phyloP scores from a whole-genome alignment of 37 sponge, comb jelly and placozoan genomes.

The Ephydatia muelleri region DNA sequence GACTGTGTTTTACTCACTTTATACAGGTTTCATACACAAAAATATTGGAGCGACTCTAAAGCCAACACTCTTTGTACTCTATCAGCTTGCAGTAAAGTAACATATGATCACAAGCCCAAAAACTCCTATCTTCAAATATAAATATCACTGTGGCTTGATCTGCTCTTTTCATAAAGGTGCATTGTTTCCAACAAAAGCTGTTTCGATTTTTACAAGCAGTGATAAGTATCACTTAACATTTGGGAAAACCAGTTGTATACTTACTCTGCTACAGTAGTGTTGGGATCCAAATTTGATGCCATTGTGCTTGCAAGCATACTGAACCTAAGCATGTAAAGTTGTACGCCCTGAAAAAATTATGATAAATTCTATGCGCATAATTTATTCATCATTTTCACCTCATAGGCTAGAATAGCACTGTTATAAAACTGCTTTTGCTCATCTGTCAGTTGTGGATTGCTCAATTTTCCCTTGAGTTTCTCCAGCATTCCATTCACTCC shows the following conservation, averaged over 20 bases:
- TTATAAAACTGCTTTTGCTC: slow-evolving; percentile 38
- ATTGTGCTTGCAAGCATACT: slow-evolving; percentile 18
- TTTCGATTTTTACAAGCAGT: too few species aligned
- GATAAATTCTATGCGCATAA: not conserved
- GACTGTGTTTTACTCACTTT: too few species aligned
- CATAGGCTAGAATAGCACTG: slow-evolving; percentile 33
- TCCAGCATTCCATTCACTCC: slow-evolving; percentile 33
- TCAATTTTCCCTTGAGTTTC: not conserved
- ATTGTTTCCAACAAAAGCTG: too few species aligned
- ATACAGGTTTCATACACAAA: too few species aligned
- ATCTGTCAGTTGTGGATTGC: not conserved
- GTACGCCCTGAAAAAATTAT: slow-evolving; percentile 32
- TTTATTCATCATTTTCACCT: slow-evolving; percentile 16
- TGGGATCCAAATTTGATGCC: slow-evolving; percentile 9
- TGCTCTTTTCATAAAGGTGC: too few species aligned
- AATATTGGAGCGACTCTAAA: too few species aligned
- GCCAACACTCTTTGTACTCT: too few species aligned
- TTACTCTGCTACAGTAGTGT: slow-evolving; percentile 21
- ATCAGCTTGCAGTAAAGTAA: too few species aligned
- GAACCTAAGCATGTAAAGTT: slow-evolving; percentile 29
- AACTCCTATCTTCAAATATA: too few species aligned
- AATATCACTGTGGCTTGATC: too few species aligned
- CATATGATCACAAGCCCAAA: too few species aligned
- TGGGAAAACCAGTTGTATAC: not conserved
- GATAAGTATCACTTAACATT: not conserved